A percentile compares a stretch with the other conserved stretches of the same genome.
phyloP scores from a whole-genome alignment of 2,113 vertebrate species.

The Xiphophorus couchianus region DNA sequence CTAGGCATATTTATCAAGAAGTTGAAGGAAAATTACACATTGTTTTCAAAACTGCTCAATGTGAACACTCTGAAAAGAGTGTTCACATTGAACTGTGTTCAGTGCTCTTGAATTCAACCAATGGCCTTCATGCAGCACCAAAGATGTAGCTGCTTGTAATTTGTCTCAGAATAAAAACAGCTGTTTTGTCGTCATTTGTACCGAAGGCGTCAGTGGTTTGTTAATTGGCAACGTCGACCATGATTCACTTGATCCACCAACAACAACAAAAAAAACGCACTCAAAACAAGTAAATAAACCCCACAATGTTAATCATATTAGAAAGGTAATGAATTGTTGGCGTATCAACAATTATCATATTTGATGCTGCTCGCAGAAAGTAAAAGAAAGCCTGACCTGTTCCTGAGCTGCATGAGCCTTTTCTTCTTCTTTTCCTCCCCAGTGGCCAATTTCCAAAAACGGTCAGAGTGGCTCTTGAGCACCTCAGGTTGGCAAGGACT shows the following conservation, averaged over 20 bases:
- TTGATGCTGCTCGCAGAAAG: slow-evolving; percentile 39
- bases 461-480: slow-evolving; percentile 49
- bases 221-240: no score
- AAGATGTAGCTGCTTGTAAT: not conserved
- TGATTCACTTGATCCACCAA: no score
- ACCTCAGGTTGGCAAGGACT: slow-evolving; percentile 57
- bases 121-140: not conserved
- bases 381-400: slow-evolving; percentile 49
- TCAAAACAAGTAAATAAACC: no score
- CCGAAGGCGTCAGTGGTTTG: not conserved
- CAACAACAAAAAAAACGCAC: no score
- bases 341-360: slow-evolving; percentile 3
- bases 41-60: no score
- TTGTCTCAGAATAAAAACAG: no score
- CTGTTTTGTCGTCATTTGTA: not conserved
- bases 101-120: not conserved
- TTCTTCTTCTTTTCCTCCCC: slow-evolving; percentile 43
- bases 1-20: no score
- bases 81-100: not conserved
- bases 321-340: not conserved
- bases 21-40: no score
- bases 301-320: not conserved
- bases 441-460: slow-evolving; percentile 47
- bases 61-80: not conserved
- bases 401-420: slow-evolving; percentile 15